phyloP scores from a whole-genome alignment of 2,888 invertebrate species.

The Ceraclea dissimilis region DNA sequence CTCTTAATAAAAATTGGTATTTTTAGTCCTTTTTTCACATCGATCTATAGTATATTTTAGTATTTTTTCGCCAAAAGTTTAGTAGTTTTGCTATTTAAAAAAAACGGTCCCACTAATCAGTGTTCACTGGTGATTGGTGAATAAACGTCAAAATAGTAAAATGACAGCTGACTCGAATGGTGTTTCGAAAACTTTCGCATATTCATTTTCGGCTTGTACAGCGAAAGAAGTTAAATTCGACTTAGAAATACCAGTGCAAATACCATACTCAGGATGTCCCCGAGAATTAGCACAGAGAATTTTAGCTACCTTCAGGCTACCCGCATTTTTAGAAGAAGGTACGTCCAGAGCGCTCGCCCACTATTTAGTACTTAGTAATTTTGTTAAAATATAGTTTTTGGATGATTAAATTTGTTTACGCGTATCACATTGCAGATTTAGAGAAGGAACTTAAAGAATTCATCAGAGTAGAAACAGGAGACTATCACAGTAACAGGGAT shows the following conservation, averaged over 20 bases:
- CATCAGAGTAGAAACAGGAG: slow-evolving; percentile 57
- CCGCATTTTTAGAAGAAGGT: slow-evolving; percentile 62
- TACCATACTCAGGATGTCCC: slow-evolving; percentile 52
- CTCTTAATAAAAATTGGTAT: too few species aligned
- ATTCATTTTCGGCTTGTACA: slow-evolving; percentile 52
- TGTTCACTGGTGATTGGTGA: too few species aligned
- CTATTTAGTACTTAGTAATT: too few species aligned
- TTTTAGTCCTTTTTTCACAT: too few species aligned
- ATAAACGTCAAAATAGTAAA: slow-evolving; percentile 20
- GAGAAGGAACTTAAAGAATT: slow-evolving; percentile 54
- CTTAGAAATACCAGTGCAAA: slow-evolving; percentile 54
- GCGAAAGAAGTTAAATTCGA: slow-evolving; percentile 46
- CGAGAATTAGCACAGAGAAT: slow-evolving; percentile 59
- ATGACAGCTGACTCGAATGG: slow-evolving; percentile 36
- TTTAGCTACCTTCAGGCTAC: slow-evolving; percentile 59
- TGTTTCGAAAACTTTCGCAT: slow-evolving; percentile 35
- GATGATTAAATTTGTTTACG: too few species aligned
- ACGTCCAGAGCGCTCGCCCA: too few species aligned
- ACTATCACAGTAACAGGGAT: slow-evolving; percentile 59
- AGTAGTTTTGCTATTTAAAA: too few species aligned
- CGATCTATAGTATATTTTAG: too few species aligned
- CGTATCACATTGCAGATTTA: slow-evolving; percentile 43
- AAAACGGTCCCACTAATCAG: too few species aligned
- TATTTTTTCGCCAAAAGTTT: too few species aligned
- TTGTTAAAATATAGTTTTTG: too few species aligned